Evolutionary conservation across 2,113 vertebrate genomes (phyloP).

Genomic region (Acinonyx jubatus): DNA sequence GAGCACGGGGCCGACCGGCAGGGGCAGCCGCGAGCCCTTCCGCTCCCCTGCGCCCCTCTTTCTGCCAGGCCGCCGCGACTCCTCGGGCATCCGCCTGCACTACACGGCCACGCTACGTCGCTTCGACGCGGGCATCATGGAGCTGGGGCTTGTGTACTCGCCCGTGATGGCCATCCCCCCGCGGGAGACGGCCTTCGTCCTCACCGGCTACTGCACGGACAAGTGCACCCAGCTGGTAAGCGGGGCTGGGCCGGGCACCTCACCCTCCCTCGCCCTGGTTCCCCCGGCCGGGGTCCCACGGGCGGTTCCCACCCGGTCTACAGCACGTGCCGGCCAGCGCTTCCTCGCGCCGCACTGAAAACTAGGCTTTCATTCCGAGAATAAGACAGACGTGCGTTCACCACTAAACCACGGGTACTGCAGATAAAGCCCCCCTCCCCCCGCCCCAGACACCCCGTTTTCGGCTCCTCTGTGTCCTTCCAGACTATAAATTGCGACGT

Average conservation of each 20-base stretch:
- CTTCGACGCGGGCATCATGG: slow-evolving; percentile 94
- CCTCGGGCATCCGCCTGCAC: slow-evolving; percentile 94
- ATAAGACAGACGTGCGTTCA: fast-evolving
- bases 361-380: fast-evolving
- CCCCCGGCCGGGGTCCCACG: fast-evolving
- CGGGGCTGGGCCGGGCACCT: background rate
- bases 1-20: fast-evolving
- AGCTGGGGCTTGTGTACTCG: slow-evolving; percentile 96
- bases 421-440: fast-evolving
- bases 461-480: fast-evolving
- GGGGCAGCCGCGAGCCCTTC: fast-evolving
- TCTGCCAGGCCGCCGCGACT: slow-evolving; percentile 87
- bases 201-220: slow-evolving; percentile 94
- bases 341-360: fast-evolving
- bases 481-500: fast-evolving
- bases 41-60: fast-evolving
- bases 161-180: slow-evolving; percentile 96
- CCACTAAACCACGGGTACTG: fast-evolving
- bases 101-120: slow-evolving; percentile 89
- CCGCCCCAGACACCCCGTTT: fast-evolving
- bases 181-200: slow-evolving; percentile 84
- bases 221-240: slow-evolving; percentile 93
- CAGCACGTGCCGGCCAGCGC: fast-evolving
- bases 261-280: no score
- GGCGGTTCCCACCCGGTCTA: fast-evolving